phyloP scores from a whole-genome alignment of 2,888 invertebrate species.

The Cactoblastis cactorum region DNA sequence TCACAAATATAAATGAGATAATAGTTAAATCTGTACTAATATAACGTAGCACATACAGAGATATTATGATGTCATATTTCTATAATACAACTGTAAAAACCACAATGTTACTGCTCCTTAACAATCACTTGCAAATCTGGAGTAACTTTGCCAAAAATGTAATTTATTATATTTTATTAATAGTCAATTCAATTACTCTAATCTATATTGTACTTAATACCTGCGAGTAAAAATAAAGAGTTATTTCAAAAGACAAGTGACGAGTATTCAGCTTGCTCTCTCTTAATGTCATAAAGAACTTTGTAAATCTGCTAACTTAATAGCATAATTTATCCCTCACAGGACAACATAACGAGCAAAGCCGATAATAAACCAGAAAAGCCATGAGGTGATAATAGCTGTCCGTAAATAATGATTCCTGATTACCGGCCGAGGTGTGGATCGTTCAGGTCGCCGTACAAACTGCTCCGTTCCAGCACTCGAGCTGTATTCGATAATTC shows the following conservation, averaged over 20 bases:
- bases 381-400: slow-evolving; percentile 78
- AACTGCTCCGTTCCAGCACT: slow-evolving; percentile 20
- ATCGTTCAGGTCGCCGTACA: slow-evolving; percentile 42
- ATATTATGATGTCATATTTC: too few species aligned
- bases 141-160: too few species aligned
- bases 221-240: slow-evolving; percentile 22
- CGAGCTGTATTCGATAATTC: slow-evolving; percentile 21
- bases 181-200: not conserved
- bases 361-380: slow-evolving; percentile 78
- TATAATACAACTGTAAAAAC: too few species aligned
- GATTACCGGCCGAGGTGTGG: slow-evolving; percentile 71
- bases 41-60: too few species aligned
- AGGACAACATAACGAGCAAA: slow-evolving; percentile 77
- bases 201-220: not conserved
- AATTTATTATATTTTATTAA: too few species aligned
- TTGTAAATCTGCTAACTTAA: slow-evolving; percentile 79
- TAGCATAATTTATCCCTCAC: slow-evolving; percentile 77
- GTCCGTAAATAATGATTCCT: slow-evolving; percentile 77
- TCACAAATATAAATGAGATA: too few species aligned
- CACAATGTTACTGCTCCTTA: too few species aligned
- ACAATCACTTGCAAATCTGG: too few species aligned
- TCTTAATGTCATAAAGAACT: slow-evolving; percentile 76
- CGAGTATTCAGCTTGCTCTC: slow-evolving; percentile 56
- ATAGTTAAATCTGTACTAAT: too few species aligned
- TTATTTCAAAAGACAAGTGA: slow-evolving; percentile 29